Conservation (phyloP, 2,888 invertebrate species). For the Nomada goodeniana region DNA sequence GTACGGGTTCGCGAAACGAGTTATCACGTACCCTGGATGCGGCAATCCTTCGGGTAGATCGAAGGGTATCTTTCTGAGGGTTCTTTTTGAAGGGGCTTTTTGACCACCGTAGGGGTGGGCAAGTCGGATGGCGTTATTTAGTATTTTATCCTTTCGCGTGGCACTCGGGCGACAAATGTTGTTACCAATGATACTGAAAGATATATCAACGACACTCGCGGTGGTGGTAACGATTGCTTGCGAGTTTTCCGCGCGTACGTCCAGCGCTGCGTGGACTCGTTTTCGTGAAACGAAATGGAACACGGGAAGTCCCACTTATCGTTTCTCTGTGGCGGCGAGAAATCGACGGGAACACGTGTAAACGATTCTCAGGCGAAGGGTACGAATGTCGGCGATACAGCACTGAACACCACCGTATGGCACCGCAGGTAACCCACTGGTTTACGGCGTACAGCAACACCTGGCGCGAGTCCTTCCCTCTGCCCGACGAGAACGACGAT, state of each 20-base stretch:
- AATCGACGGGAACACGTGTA: conserved; percentile 7
- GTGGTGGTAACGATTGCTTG: no score
- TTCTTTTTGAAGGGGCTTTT: no score
- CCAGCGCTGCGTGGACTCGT: background rate
- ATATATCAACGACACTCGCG: no score
- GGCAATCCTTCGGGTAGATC: no score
- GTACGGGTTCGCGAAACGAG: background rate
- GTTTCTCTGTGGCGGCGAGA: background rate
- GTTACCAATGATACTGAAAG: no score
- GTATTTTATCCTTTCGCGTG: no score
- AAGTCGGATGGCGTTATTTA: no score
- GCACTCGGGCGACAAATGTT: no score
- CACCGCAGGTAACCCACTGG: conserved; percentile 41
- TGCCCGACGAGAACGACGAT: conserved; percentile 12
- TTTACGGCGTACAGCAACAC: conserved; percentile 57
- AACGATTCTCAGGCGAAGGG: conserved; percentile 4
- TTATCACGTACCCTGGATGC: no score
- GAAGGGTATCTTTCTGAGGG: no score
- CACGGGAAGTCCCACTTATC: background rate
- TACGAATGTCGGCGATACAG: conserved; percentile 21
- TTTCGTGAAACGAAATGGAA: background rate
- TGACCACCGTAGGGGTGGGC: no score
- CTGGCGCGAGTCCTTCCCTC: conserved; percentile 56
- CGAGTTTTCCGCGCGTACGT: no score
- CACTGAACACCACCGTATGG: conserved; percentile 64